Evolutionary conservation across 2,797 vertebrate species (phyloP), one percentile per base, ranked within the genome.

Genomic region (Coranthus polyacanthus): DNA sequence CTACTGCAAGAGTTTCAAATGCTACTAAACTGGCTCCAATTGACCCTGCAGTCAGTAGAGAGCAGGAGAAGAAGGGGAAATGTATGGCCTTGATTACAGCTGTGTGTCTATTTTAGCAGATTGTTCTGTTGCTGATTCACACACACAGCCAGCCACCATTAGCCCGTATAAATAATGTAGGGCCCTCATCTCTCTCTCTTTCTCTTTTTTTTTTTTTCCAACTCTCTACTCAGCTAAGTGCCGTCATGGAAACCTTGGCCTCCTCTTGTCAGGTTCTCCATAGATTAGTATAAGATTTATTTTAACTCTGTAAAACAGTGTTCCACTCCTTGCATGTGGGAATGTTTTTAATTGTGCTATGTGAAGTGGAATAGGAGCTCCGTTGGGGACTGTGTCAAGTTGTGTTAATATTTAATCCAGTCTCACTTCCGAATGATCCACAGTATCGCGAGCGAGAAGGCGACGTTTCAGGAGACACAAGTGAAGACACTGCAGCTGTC

Each of bases 111-210:
- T 97, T 96, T 96, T 94, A 95, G 95, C 93, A 92, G 95, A 97
- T 96, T 94, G 94, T 94, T 93, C 93, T 94, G 94, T 92, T 95
- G 96, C 95, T 88, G 95, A 95, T 95, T 95, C 95, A 85, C 79
- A 87, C 63, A 81, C 70, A 81, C 76, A 76, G 84, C 94, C 94
- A 93, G 94, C 94, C 72, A 92, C 97, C 96, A 99, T 99, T 98
- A 99, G 95, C 93, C 95, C 90, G 86, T 95, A 98, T 99, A 97
- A 98, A 99, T 99, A 98, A 99, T 99, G 96, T 96, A 99, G 92
- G 92, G 93, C 91, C 90, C 79, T 74, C 79, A 83, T 81, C 79
- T 73, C 74, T 72, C 61, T 94, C 90, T 94, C 26, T 69, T 22
- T 45, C 26, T 36, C 42, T 5, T 24, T 21, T 44, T 93, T 92